These are phyloP conservation scores for Atlantisia rogersi DNA, from an alignment of 2,113 vertebrate species.

Conservation along the genomic window DNA sequence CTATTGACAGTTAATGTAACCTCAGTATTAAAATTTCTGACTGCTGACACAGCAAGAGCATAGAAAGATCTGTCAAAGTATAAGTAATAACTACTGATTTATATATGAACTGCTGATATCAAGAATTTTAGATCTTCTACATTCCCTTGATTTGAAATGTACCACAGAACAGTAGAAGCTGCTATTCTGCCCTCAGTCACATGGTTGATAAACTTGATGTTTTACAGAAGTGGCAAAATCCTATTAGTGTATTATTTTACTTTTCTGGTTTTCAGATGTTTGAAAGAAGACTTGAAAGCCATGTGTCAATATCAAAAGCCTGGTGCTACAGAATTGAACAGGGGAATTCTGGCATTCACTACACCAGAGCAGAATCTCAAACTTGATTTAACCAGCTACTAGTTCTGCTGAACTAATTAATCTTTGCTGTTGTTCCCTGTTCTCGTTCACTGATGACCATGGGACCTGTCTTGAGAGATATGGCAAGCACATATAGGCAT, in stretches of 20 bases:
- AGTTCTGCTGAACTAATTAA: not conserved
- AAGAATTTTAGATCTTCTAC: not conserved
- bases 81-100: not conserved
- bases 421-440: not conserved
- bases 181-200: not conserved
- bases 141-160: not conserved
- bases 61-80: not conserved
- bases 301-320: not conserved
- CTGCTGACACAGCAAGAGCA: not conserved
- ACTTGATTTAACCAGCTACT: not conserved
- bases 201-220: not conserved
- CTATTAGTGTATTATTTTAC: not conserved
- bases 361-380: not conserved
- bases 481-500: accelerated
- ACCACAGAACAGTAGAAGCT: not conserved
- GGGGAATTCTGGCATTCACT: not conserved
- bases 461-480: not conserved
- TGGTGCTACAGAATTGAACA: not conserved
- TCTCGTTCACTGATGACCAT: not conserved
- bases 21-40: not conserved
- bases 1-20: not conserved
- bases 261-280: not conserved
- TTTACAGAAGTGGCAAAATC: not conserved
- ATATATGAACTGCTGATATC: not conserved
- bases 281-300: not conserved